These are phyloP conservation scores for Ascaphus truei DNA, from an alignment of 2,113 vertebrate species.

Conservation along the genomic window DNA sequence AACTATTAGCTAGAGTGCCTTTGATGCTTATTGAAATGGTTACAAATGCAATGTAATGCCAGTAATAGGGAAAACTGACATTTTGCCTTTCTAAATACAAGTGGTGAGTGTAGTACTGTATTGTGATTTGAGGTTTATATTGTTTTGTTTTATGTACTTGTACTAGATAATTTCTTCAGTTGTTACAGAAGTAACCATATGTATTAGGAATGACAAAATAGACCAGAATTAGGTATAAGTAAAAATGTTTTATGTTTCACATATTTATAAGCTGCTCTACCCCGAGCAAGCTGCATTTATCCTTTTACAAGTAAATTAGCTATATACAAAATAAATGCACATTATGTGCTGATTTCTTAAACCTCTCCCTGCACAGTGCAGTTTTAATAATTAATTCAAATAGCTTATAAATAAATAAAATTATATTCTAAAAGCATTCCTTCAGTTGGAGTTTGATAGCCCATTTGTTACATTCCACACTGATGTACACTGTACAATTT, in stretches of 20 bases:
- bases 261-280: constrained; percentile 60
- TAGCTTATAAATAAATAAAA: constrained; percentile 82
- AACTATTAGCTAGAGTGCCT: background rate
- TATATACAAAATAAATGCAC: constrained; percentile 71
- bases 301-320: constrained; percentile 57
- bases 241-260: constrained; percentile 59
- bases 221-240: constrained; percentile 50
- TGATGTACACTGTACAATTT: constrained; percentile 56
- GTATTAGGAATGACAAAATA: constrained; percentile 47
- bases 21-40: no score
- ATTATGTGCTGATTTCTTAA: constrained; percentile 64
- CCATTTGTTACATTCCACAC: constrained; percentile 51
- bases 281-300: constrained; percentile 61
- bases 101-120: no score
- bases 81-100: no score
- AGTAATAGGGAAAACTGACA: no score
- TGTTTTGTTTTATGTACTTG: no score
- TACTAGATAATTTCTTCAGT: no score
- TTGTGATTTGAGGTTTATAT: no score
- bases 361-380: constrained; percentile 58
- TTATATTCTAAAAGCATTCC: constrained; percentile 69
- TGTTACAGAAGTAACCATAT: no score
- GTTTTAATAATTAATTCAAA: constrained; percentile 74
- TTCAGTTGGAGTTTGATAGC: constrained; percentile 60
- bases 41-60: no score